phyloP scores from a whole-genome alignment of 53 echinoderm and acorn worm species.

The Holothuria leucospilota region DNA sequence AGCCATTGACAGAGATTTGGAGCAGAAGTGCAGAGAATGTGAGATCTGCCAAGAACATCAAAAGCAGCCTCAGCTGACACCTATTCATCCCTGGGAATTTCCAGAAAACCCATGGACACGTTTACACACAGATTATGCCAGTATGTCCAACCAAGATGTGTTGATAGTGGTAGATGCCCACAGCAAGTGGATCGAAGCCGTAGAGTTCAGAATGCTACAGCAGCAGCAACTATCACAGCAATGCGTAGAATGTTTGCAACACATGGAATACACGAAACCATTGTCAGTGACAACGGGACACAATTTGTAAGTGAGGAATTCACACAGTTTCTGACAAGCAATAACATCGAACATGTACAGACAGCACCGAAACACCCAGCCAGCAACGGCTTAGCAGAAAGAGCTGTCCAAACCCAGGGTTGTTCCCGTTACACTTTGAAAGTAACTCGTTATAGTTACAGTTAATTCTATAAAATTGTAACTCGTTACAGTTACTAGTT shows the following conservation, averaged over 20 bases:
- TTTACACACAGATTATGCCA: too few species aligned
- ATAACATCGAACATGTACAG: slow-evolving; percentile 66
- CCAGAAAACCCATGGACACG: too few species aligned
- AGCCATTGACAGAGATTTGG: too few species aligned
- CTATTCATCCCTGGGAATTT: too few species aligned
- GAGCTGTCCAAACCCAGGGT: slow-evolving; percentile 63
- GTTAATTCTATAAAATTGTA: too few species aligned
- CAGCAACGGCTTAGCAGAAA: slow-evolving; percentile 63
- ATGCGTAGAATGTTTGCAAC: slow-evolving; percentile 64
- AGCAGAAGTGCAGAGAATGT: too few species aligned
- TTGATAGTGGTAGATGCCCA: slow-evolving; percentile 55
- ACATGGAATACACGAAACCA: slow-evolving; percentile 65
- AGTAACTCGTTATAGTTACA: too few species aligned
- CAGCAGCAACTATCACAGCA: slow-evolving; percentile 47
- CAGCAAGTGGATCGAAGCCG: slow-evolving; percentile 65
- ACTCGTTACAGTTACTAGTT: too few species aligned
- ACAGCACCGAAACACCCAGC: slow-evolving; percentile 72
- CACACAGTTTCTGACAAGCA: slow-evolving; percentile 39
- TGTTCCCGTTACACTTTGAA: too few species aligned
- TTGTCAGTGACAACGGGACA: slow-evolving; percentile 69
- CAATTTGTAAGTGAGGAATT: slow-evolving; percentile 72
- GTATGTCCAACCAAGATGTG: not conserved
- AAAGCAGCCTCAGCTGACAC: too few species aligned
- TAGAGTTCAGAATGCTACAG: slow-evolving; percentile 44
- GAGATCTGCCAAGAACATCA: too few species aligned